Percentiles rank a stretch among this genome's conserved stretches.
Evolutionary conservation across 2,797 vertebrate genomes (phyloP).

Genomic region (Pseudopleuronectes americanus): DNA sequence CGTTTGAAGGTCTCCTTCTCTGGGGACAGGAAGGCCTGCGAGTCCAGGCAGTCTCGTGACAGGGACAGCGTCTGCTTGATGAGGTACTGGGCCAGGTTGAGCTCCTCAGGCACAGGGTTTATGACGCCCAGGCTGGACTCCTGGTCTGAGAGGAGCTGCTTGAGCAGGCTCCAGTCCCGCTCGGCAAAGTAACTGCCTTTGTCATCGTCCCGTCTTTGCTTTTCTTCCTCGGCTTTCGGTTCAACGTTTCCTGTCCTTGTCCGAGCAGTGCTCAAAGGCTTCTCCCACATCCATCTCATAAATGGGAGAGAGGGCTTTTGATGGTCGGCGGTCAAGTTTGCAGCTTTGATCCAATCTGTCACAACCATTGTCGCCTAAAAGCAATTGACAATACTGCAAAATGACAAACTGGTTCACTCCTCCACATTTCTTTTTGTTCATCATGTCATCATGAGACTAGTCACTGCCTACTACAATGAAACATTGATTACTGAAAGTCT

Average conservation of each 20-base stretch:
- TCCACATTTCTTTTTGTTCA: constrained; percentile 29
- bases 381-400: constrained; percentile 99
- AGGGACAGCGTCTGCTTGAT: constrained; percentile 97
- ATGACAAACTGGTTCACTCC: constrained; percentile 91
- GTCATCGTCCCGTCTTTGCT: constrained; percentile 79
- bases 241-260: constrained; percentile 84
- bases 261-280: constrained; percentile 89
- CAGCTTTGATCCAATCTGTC: constrained; percentile 97
- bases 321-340: constrained; percentile 93
- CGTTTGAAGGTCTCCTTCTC: constrained; percentile 90
- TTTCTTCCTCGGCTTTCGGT: constrained; percentile 83
- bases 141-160: constrained; percentile 93
- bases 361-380: constrained; percentile 99
- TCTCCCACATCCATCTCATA: constrained; percentile 95
- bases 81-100: constrained; percentile 98
- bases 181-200: constrained; percentile 90
- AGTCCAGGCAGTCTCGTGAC: constrained; percentile 90
- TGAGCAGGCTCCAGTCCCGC: constrained; percentile 95
- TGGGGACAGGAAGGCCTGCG: constrained; percentile 87
- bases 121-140: constrained; percentile 92
- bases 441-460: constrained; percentile 42
- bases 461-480: constrained; percentile 35
- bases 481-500: constrained; percentile 57
- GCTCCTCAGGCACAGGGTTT: constrained; percentile 96
- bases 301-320: constrained; percentile 98